A percentile compares a stretch with the other conserved stretches of the same genome.
Evolutionary conservation across 1,140 invertebrate species (phyloP).

Genomic region (Drosophila sucinea): DNA sequence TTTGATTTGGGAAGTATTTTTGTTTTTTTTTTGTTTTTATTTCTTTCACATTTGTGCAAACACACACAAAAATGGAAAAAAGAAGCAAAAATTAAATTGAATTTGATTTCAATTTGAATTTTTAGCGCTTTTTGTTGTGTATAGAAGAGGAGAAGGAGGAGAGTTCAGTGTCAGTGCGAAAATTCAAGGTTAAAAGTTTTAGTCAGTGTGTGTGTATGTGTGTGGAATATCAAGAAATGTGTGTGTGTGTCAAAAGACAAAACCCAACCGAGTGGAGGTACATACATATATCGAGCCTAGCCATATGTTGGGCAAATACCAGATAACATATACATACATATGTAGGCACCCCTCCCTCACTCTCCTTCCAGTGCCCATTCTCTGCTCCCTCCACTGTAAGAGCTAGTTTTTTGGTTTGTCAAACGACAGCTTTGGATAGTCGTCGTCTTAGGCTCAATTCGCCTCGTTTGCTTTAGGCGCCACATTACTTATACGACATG

Average conservation of each 20-base stretch:
- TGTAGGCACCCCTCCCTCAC: neutral
- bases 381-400: neutral
- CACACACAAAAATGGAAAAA: constrained; percentile 25
- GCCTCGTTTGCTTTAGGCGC: constrained; percentile 44
- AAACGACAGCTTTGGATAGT: constrained; percentile 1
- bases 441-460: constrained; percentile 9
- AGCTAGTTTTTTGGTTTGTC: constrained; percentile 36
- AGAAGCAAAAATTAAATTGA: constrained; percentile 65
- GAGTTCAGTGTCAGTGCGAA: constrained; percentile 74
- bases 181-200: constrained; percentile 71
- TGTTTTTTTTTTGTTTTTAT: constrained; percentile 19
- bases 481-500: constrained; percentile 62
- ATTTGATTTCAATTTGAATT: constrained; percentile 80
- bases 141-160: constrained; percentile 18
- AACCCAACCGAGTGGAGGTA: constrained; percentile 21
- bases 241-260: constrained; percentile 21
- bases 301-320: constrained; percentile 65
- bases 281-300: constrained; percentile 16
- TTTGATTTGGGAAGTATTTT: constrained; percentile 18
- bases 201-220: constrained; percentile 26
- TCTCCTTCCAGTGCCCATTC: neutral
- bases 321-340: constrained; percentile 6
- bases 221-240: constrained; percentile 38
- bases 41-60: constrained; percentile 55
- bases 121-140: constrained; percentile 42